phyloP scores from a whole-genome alignment of 2,797 vertebrate species.

The Dryobates pubescens region DNA sequence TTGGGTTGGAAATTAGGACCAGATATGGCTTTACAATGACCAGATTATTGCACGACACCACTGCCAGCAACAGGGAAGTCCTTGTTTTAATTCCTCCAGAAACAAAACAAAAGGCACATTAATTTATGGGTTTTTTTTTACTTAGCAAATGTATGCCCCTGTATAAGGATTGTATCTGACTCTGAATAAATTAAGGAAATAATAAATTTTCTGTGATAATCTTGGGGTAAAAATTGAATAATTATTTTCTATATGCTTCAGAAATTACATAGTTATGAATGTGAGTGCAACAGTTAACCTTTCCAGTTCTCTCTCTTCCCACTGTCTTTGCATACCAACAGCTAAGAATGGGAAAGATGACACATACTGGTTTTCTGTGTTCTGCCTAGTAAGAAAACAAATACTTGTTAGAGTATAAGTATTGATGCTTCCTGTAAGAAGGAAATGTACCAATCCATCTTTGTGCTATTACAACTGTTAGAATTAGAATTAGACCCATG shows the following conservation, averaged over 20 bases:
- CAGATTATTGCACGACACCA: conserved; percentile 37
- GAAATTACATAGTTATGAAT: conserved; percentile 3
- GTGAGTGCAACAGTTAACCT: neutral
- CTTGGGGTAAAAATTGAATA: neutral
- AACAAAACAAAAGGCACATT: neutral
- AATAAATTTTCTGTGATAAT: conserved; percentile 23
- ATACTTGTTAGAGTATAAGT: neutral
- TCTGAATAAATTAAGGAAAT: neutral
- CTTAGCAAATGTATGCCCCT: neutral
- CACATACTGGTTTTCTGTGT: neutral
- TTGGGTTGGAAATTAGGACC: conserved; percentile 63
- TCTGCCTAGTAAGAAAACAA: neutral
- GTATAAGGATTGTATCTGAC: neutral
- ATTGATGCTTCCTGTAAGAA: neutral
- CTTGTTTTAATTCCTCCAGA: conserved; percentile 19
- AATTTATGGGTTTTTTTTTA: neutral
- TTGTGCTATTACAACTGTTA: neutral
- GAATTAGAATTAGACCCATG: neutral
- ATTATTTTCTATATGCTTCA: neutral
- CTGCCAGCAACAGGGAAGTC: conserved; percentile 30
- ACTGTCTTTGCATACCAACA: neutral
- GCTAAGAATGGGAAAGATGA: neutral
- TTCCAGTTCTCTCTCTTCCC: neutral
- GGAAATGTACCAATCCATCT: neutral
- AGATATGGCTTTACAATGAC: conserved; percentile 46